Percentiles rank a stretch among this genome's conserved stretches.
Conservation (phyloP, 2,888 invertebrate genomes). For the Nephrotoma flavescens region DNA sequence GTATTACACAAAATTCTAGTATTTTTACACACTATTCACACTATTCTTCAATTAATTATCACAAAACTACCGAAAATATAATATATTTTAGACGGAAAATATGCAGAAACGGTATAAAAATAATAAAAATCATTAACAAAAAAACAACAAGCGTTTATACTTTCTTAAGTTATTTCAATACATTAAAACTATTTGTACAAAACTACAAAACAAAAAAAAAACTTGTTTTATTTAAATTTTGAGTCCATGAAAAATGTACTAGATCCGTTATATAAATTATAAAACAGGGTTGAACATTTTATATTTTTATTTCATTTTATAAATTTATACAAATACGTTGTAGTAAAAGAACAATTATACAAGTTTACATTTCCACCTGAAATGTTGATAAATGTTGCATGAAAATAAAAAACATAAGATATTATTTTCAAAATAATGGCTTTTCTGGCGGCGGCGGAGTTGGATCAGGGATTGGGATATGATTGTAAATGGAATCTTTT, state of each 20-base stretch:
- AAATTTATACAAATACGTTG: not conserved
- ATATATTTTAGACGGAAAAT: not conserved
- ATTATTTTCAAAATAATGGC: not conserved
- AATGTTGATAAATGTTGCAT: not conserved
- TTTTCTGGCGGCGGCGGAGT: not conserved
- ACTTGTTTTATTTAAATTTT: not conserved
- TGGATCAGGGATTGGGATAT: not conserved
- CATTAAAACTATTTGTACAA: not conserved
- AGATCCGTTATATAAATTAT: not conserved
- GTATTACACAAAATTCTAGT: not conserved
- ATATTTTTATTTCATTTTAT: not conserved
- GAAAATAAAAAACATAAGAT: not conserved
- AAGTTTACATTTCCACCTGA: not conserved
- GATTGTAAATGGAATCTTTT: slow-evolving; percentile 1
- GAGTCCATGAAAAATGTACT: not conserved
- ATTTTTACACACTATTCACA: not conserved
- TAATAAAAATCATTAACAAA: not conserved
- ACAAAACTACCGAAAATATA: not conserved
- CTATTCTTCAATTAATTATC: not conserved
- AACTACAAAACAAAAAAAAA: not conserved
- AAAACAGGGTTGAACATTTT: not conserved
- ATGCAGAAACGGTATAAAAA: not conserved
- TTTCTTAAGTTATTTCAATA: not conserved
- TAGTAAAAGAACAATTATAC: not conserved
- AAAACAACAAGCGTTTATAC: not conserved